Percentiles rank a stretch among this genome's conserved stretches.
Conservation (phyloP, 2,797 vertebrate species). For the Pipistrellus nathusii region DNA sequence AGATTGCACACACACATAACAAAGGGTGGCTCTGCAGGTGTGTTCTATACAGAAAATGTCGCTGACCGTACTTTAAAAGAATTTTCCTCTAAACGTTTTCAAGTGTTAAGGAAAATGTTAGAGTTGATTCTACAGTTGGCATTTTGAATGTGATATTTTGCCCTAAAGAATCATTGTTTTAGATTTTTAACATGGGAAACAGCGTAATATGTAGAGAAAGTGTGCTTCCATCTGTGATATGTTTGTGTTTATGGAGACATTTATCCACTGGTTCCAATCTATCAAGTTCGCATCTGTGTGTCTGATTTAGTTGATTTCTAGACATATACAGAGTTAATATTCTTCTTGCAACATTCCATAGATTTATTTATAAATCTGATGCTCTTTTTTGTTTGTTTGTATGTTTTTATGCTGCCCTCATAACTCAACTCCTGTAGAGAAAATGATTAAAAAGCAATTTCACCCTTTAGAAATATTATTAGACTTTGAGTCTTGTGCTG, state of each 20-base stretch:
- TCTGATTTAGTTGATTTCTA: constrained; percentile 40
- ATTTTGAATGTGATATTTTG: constrained; percentile 38
- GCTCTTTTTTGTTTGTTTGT: background rate
- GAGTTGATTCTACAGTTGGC: background rate
- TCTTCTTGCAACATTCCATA: background rate
- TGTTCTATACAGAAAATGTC: background rate
- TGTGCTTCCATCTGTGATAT: background rate
- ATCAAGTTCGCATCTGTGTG: background rate
- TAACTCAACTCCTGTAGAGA: constrained; percentile 48
- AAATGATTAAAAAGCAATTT: constrained; percentile 27
- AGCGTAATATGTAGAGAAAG: constrained; percentile 7
- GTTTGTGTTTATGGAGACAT: background rate
- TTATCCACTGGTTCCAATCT: constrained; percentile 34
- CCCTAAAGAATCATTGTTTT: background rate
- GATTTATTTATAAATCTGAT: constrained; percentile 51
- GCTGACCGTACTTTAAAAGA: background rate
- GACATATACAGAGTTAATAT: background rate
- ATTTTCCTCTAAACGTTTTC: background rate
- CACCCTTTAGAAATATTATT: constrained; percentile 51
- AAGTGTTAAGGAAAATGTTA: background rate
- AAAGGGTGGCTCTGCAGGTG: background rate
- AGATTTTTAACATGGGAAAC: constrained; percentile 18
- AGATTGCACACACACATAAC: too few species aligned
- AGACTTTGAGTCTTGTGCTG: constrained; percentile 57
- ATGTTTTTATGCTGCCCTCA: constrained; percentile 47